A percentile compares a stretch with the other conserved stretches of the same genome.
Evolutionary conservation across 2,113 vertebrate species (phyloP).

Genomic region (Diphyllodes magnificus): DNA sequence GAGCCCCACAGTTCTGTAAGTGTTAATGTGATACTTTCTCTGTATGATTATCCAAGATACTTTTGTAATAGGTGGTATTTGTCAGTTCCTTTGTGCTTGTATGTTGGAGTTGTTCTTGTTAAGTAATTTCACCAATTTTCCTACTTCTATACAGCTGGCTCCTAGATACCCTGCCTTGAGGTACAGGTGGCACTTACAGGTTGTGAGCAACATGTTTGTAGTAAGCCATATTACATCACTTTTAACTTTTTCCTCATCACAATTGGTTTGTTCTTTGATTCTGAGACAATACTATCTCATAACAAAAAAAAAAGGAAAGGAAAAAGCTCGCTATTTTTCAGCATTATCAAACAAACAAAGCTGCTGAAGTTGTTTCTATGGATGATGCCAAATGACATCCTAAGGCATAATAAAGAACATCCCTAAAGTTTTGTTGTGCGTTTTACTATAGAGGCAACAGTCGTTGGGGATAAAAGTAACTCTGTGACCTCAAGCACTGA

Average conservation of each 20-base stretch:
- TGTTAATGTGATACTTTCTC: background rate
- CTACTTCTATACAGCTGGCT: background rate
- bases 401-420: conserved; percentile 59
- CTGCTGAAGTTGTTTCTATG: conserved; percentile 33
- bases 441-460: conserved; percentile 80
- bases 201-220: background rate
- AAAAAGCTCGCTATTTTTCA: background rate
- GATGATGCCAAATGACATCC: conserved; percentile 36
- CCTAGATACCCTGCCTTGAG: background rate
- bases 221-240: background rate
- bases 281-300: background rate
- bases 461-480: conserved; percentile 79
- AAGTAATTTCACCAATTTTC: background rate
- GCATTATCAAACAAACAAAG: background rate
- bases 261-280: background rate
- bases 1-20: background rate
- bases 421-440: conserved; percentile 76
- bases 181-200: background rate
- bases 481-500: conserved; percentile 71
- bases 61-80: background rate
- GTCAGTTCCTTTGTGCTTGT: background rate
- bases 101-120: background rate
- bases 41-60: background rate
- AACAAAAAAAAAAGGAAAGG: background rate
- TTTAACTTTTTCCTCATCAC: background rate